Base-by-base conservation (phyloP, 2,888 invertebrate genomes). In the Dicranocentrus wangi region DNA sequence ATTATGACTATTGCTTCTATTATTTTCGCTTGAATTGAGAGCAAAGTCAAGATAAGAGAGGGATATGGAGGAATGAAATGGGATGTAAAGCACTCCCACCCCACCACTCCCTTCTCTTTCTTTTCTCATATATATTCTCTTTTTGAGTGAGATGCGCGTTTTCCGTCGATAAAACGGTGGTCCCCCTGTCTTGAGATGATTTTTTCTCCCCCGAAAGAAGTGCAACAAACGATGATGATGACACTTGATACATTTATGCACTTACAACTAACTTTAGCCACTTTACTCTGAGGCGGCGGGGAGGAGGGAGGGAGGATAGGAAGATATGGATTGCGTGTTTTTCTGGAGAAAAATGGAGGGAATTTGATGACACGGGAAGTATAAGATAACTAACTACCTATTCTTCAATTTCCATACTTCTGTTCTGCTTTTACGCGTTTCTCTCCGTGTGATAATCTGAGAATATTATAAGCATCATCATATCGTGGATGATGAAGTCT, bases 191-290 rank as follows among this genome's bases (percentile, higher is more conserved):
- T 32, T 10, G 3, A 32, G 32, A 32, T n/a, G n/a, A 32, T 10
- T 7, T 32, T 32, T 32, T 32, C 32, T 32, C n/a, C n/a, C n/a
- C n/a, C n/a, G n/a, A n/a, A n/a, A 32, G 10, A 32, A 32, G 32
- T 32, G 32, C 32, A 32, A 32, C 32, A 32, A 32, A 15, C 8
- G 5, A 47, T 32, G 47, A 47, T 47, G 47, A 47, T 47, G 47
- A 47, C 47, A 47, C 47, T 47, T 47, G 47, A 47, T 47, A 47
- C 47, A 47, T 47, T 47, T 47, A 47, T 47, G 47, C 47, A 15
- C 47, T 47, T 39, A 39, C 13, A n/a, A n/a, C n/a, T n/a, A n/a
- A n/a, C n/a, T 32, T 32, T 32, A 32, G 5, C 10, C 32, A 3
- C 32, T 32, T 10, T 32, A 3, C 32, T n/a, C n/a, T n/a, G n/a